These are phyloP conservation scores for Scomber colias DNA, from an alignment of 2,113 vertebrate species.

Conservation along the genomic window DNA sequence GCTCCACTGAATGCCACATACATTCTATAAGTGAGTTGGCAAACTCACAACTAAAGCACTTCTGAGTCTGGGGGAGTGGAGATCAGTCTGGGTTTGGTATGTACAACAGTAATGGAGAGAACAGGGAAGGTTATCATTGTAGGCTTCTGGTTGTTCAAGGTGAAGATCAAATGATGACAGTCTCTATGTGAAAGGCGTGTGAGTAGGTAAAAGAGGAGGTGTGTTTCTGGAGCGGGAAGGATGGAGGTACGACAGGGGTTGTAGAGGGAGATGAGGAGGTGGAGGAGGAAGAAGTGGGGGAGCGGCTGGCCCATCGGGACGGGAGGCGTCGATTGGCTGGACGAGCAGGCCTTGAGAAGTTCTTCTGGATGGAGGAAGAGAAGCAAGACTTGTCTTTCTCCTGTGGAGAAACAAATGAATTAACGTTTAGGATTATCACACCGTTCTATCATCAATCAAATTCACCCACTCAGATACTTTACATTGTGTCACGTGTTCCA, in stretches of 20 bases:
- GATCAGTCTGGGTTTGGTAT: constrained; percentile 66
- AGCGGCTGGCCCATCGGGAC: constrained; percentile 93
- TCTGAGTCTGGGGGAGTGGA: constrained; percentile 50
- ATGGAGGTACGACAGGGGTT: constrained; percentile 59
- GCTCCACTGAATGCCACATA: constrained; percentile 57
- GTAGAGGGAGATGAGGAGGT: constrained; percentile 61
- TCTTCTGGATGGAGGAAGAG: constrained; percentile 82
- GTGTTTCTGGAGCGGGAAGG: constrained; percentile 77
- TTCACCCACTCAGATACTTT: constrained; percentile 73
- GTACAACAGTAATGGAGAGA: constrained; percentile 67
- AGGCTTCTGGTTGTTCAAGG: constrained; percentile 55
- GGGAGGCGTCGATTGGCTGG: constrained; percentile 93
- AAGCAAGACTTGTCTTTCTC: constrained; percentile 58
- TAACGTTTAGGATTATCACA: constrained; percentile 76
- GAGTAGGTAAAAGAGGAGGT: constrained; percentile 75
- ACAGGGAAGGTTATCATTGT: constrained; percentile 19
- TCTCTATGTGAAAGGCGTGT: constrained; percentile 85
- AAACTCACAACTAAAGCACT: constrained; percentile 72
- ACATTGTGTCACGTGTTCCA: constrained; percentile 78
- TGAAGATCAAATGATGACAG: constrained; percentile 84
- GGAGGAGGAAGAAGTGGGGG: constrained; percentile 83
- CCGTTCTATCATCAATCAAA: constrained; percentile 40
- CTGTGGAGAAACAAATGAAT: constrained; percentile 77
- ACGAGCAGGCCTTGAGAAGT: constrained; percentile 92
- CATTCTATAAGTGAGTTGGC: constrained; percentile 61